Evolutionary conservation across 2,113 vertebrate species (phyloP).

Genomic region (Anarhynchus alexandrinus): DNA sequence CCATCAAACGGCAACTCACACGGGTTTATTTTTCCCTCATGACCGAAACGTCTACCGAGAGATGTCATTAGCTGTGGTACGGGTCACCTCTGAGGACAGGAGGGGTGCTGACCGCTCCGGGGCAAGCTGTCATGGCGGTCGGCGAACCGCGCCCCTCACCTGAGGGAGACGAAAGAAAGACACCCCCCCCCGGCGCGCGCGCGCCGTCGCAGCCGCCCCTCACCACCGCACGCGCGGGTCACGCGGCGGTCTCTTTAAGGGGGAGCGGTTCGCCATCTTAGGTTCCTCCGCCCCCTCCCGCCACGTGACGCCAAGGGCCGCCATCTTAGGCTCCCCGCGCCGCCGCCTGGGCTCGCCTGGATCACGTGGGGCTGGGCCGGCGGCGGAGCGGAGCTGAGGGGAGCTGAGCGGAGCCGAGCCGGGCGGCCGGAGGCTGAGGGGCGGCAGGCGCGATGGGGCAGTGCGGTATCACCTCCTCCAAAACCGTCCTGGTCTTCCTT

Average conservation of each 20-base stretch:
- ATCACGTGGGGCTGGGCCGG: conserved; percentile 6
- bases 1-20: rapidly evolving
- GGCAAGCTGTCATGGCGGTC: rapidly evolving
- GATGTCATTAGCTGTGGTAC: no score
- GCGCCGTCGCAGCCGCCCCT: rapidly evolving
- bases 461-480: conserved; percentile 95
- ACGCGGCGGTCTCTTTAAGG: not conserved
- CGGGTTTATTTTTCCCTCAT: rapidly evolving
- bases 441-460: conserved; percentile 75
- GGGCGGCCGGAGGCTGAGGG: conserved; percentile 15
- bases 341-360: not conserved
- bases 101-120: not conserved
- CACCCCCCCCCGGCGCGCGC: not conserved
- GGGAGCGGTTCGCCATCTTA: conserved; percentile 42
- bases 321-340: conserved; percentile 39
- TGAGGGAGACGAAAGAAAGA: rapidly evolving
- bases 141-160: rapidly evolving
- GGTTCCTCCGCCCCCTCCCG: not conserved
- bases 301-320: conserved; percentile 5
- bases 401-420: not conserved
- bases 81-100: not conserved
- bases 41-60: rapidly evolving
- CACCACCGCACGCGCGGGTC: rapidly evolving
- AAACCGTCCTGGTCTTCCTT: conserved; percentile 95
- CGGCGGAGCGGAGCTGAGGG: not conserved